Conservation (phyloP, 2,888 invertebrate genomes). For the Andrena flavipes region DNA sequence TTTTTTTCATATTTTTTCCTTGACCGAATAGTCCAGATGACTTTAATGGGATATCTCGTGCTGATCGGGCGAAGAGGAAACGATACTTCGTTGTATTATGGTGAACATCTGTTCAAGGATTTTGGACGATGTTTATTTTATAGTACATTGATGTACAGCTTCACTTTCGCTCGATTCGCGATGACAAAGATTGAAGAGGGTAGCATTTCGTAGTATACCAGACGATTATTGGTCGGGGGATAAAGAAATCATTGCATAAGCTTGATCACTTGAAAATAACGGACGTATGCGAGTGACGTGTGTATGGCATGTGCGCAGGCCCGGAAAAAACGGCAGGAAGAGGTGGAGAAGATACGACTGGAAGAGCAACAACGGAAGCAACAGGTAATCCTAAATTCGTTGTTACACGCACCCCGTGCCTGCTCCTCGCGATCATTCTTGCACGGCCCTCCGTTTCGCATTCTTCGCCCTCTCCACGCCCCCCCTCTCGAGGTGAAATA, state of each 20-base stretch:
- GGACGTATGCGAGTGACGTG: conserved; percentile 79
- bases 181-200: background rate
- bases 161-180: background rate
- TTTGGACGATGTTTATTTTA: too few relatives aligned
- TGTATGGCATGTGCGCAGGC: conserved; percentile 88
- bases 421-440: conserved; percentile 27
- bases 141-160: background rate
- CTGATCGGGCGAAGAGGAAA: background rate
- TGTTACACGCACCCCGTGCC: conserved; percentile 46
- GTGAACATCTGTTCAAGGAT: background rate
- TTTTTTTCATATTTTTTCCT: background rate
- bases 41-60: background rate
- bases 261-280: conserved; percentile 49
- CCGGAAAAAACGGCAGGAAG: conserved; percentile 94
- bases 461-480: background rate
- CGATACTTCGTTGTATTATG: too few relatives aligned
- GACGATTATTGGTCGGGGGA: background rate
- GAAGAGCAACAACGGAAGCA: conserved; percentile 94
- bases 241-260: conserved; percentile 58
- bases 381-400: conserved; percentile 88
- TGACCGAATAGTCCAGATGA: background rate
- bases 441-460: conserved; percentile 1
- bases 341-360: conserved; percentile 92
- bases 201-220: background rate
- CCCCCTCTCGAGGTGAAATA: background rate